These are phyloP conservation scores for Eurypyga helias DNA, from an alignment of 2,113 vertebrate species.

Conservation along the genomic window DNA sequence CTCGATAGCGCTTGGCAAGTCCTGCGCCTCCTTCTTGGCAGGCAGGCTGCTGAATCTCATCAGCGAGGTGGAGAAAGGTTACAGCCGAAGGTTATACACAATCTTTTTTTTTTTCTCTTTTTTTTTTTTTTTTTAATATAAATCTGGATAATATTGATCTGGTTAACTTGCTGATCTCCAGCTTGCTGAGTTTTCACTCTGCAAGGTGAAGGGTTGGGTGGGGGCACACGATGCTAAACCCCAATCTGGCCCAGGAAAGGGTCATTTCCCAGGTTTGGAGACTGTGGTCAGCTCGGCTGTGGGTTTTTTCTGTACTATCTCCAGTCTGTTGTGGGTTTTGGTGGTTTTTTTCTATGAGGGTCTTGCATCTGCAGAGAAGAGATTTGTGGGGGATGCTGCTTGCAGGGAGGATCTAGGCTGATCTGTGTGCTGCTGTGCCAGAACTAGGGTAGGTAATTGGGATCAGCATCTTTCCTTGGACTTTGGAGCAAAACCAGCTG, in stretches of 20 bases:
- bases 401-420: accelerated
- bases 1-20: not conserved
- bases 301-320: not conserved
- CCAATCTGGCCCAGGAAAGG: accelerated
- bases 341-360: accelerated
- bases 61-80: not conserved
- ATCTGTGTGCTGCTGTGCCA: accelerated
- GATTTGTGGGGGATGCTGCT: not conserved
- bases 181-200: not conserved
- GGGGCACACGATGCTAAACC: not conserved
- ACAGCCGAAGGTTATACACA: not conserved
- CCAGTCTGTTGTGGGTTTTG: not conserved
- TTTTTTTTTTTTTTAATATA: not conserved
- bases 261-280: not conserved
- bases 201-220: accelerated
- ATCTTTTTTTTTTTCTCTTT: not conserved
- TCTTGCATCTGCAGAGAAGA: not conserved
- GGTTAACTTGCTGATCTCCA: not conserved
- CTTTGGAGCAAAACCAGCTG: not conserved
- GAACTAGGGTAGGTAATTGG: not conserved
- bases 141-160: not conserved
- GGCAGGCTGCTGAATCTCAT: not conserved
- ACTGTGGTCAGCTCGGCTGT: accelerated
- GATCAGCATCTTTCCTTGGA: not conserved
- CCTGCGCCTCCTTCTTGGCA: not conserved